phyloP scores from a whole-genome alignment of 1,140 invertebrate species.

The Oreohelix idahoensis region DNA sequence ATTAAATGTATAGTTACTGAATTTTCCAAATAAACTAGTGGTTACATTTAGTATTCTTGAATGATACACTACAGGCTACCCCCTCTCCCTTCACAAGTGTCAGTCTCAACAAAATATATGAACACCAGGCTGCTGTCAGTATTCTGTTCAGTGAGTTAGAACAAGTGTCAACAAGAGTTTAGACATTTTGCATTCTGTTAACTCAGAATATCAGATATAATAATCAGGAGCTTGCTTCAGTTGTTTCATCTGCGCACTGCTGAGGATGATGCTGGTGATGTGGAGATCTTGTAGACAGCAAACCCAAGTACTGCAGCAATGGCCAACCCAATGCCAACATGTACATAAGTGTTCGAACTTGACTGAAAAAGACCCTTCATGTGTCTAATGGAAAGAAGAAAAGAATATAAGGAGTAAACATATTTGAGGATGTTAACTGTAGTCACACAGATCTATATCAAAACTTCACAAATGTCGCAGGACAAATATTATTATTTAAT shows the following conservation, averaged over 20 bases:
- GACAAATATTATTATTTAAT: no score
- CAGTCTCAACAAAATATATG: no score
- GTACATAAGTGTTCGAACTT: conserved; percentile 10
- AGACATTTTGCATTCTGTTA: neutral
- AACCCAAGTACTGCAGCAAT: conserved; percentile 31
- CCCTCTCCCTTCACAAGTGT: no score
- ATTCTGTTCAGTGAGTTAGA: neutral
- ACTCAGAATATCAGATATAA: neutral
- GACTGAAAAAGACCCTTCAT: conserved; percentile 28
- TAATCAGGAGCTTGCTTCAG: neutral
- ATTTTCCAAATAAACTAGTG: no score
- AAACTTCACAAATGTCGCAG: no score
- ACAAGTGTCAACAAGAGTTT: neutral
- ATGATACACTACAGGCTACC: no score
- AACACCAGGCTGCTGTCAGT: neutral
- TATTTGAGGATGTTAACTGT: no score
- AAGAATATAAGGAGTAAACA: neutral
- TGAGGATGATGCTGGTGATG: conserved; percentile 21
- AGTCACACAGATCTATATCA: no score
- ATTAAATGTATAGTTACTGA: no score
- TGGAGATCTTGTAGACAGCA: conserved; percentile 31
- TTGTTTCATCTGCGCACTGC: conserved; percentile 11
- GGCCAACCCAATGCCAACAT: conserved; percentile 24
- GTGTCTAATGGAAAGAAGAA: conserved; percentile 14
- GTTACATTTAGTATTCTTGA: no score